These are phyloP conservation scores for Loripinus fragilis DNA, from an alignment of 2,888 invertebrate genomes.

Conservation along the genomic window DNA sequence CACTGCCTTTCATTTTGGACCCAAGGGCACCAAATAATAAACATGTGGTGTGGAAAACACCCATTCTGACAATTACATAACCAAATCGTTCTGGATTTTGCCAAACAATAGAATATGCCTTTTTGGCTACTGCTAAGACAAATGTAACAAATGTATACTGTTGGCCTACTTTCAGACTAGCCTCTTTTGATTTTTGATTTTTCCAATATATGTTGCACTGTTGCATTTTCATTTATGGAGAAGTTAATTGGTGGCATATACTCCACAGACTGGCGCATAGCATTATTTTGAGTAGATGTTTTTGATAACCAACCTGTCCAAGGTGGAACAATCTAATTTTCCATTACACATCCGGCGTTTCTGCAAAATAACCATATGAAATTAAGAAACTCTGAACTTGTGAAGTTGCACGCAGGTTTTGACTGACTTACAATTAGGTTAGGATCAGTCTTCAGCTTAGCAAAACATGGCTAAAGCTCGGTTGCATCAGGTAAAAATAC, in stretches of 20 bases:
- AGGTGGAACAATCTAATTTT: constrained; percentile 2
- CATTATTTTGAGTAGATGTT: constrained; percentile 12
- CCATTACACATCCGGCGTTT: background rate
- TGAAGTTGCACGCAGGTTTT: background rate
- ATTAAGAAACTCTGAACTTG: too few relatives aligned
- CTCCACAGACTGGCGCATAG: constrained; percentile 22
- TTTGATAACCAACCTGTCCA: constrained; percentile 31
- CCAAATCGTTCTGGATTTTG: constrained; percentile 23
- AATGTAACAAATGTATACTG: constrained; percentile 41
- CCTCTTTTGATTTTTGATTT: constrained; percentile 26
- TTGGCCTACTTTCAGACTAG: constrained; percentile 31
- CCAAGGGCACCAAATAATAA: constrained; percentile 38
- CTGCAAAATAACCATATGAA: background rate
- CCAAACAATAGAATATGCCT: constrained; percentile 39
- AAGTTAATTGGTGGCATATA: constrained; percentile 37
- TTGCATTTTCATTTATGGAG: constrained; percentile 14
- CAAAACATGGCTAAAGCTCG: background rate
- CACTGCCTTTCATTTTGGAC: constrained; percentile 30
- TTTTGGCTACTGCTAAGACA: constrained; percentile 47
- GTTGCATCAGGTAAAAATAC: background rate
- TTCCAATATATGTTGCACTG: constrained; percentile 35
- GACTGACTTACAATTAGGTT: background rate
- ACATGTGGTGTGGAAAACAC: constrained; percentile 27
- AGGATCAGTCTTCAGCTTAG: background rate
- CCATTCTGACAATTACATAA: background rate